Base-by-base conservation (phyloP, 2,113 vertebrate species). In the Sula dactylatra region DNA sequence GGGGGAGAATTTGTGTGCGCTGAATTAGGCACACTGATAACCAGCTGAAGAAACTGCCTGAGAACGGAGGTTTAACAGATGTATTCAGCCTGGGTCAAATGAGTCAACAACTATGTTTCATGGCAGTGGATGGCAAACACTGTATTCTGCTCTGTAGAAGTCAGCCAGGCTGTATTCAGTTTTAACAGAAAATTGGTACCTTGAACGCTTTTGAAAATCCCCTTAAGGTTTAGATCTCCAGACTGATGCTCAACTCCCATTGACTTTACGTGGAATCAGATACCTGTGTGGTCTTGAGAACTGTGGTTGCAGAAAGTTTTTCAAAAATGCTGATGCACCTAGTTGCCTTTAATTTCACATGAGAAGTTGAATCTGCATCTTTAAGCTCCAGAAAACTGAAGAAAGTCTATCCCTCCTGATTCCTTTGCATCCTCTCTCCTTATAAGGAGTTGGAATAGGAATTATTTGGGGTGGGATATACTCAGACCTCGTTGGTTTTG, bases 41-140 rank as follows among this genome's bases (percentile, higher is more conserved):
- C 29, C 29, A 55, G 18, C 38, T 34, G 32, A 50, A 96, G 90
- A 70, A 88, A 47, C 7, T 82, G 31, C 10, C 13, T 69, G 31
- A 69, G 40, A 90, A 15, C 1, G 1, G 40, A 78, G 17, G 11
- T 72, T 93, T 77, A 78, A 71, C 22, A 52, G 45, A 71, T 0
- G 1, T 65, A 26, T 71, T 38, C 65, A 86, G 36, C 10, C n/a
- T 45, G 7, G 71, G 66, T 65, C 38, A 88, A 52, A 74, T 56
- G 5, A 49, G 47, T 34, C 5, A 3, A 13, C 6, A 5, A 8
- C 29, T 0, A 0, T 18, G 11, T 73, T 85, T 91, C 49, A 19
- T 40, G 34, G 44, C 26, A 66, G 29, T 64, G 49, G 22, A 54
- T 45, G 55, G 47, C 49, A 86, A 96, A 82, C 13, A 8, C 4